Base-by-base conservation (phyloP, 2,888 invertebrate genomes). In the Xanthia icteritia region DNA sequence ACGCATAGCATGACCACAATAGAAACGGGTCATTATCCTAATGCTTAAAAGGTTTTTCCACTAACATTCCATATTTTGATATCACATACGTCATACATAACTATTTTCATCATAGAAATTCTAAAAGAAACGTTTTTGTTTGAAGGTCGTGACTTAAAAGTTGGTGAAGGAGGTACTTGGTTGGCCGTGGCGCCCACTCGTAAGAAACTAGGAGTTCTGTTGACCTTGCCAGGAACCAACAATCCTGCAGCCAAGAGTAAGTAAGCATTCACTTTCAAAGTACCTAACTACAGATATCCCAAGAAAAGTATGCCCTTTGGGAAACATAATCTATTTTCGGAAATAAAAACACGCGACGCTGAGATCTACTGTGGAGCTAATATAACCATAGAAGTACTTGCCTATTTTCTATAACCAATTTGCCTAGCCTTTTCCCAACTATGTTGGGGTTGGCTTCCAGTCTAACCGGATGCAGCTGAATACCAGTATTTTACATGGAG, bases 91-190 rank as follows among this genome's bases (percentile, higher is more conserved):
- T 27, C 15, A 58, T 58, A 15, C 27, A 17, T 17, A 17, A 2
- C 15, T 27, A 27, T 27, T 15, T 17, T 27, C 15, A 17, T 58
- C 8, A 58, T 60, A 17, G 8, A 17, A 60, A 60, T 58, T 68
- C 4, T 36, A 68, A 68, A 60, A 42, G 4, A 67, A 54, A 31
- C 56, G 1, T 58, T n/a, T 78, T n/a, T 70, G 17, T 76, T 63
- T 79, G 2, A 78, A 98, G 99, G 98, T 67, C 97, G 97, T 79
- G 99, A 99, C 93, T 95, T 98, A 94, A 97, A 98, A 91, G 97
- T 97, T 4, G 42, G 39, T 89, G 98, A 98, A 94, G 98, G 98
- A 70, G 99, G 99, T 1, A 98, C 98, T 48, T 99, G 99, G 99
- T 92, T 99, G 15, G 99, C 98, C 0, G 91, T 98, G 58, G 95